Evolutionary conservation across 2,797 vertebrate genomes (phyloP).

Genomic region (Rallus crepitans): DNA sequence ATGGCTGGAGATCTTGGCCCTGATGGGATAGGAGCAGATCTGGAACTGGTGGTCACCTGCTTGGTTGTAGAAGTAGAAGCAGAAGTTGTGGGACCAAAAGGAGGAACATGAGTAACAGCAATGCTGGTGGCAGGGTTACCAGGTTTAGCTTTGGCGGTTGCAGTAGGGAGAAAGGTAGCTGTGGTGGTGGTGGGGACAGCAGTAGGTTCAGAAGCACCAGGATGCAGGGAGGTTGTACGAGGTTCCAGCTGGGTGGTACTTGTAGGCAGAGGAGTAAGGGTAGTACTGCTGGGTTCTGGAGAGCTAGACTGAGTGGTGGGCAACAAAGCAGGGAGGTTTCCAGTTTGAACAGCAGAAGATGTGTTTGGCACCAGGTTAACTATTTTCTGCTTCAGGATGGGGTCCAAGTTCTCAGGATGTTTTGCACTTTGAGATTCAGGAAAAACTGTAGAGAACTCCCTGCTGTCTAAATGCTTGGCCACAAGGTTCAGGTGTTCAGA

Average conservation of each 20-base stretch:
- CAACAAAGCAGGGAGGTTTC: not conserved
- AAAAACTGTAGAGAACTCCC: not conserved
- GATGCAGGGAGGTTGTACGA: accelerated
- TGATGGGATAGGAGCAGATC: not conserved
- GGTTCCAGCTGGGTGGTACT: not conserved
- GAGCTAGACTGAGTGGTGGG: accelerated
- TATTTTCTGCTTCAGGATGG: not conserved
- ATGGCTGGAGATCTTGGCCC: not conserved
- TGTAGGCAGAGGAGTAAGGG: not conserved
- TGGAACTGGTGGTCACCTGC: not conserved
- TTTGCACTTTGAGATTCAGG: not conserved
- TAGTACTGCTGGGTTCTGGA: not conserved
- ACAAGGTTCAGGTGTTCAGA: not conserved
- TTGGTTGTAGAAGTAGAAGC: slow-evolving; percentile 25
- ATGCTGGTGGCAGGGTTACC: not conserved
- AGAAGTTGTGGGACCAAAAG: not conserved
- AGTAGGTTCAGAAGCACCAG: not conserved
- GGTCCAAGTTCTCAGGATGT: not conserved
- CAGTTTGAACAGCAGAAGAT: accelerated
- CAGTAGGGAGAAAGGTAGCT: not conserved
- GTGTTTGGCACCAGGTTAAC: not conserved
- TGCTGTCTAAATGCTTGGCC: slow-evolving; percentile 9
- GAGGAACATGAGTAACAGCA: not conserved
- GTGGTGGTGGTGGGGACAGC: not conserved
- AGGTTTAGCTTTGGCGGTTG: not conserved